These are phyloP conservation scores for Nephrotoma guestfalica DNA, from an alignment of 2,888 invertebrate genomes.

Conservation along the genomic window DNA sequence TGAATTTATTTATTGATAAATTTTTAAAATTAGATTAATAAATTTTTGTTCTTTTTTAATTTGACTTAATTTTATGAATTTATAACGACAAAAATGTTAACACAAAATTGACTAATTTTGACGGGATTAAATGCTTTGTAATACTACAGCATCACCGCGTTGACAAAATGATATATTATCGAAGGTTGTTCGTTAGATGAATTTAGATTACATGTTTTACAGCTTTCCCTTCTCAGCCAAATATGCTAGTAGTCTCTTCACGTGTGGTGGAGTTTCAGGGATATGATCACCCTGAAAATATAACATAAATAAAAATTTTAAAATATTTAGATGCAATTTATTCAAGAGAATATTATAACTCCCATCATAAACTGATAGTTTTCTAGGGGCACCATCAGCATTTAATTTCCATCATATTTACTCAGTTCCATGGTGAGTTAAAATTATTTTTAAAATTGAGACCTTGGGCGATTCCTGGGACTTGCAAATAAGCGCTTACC, in stretches of 20 bases:
- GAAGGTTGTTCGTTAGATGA: not conserved
- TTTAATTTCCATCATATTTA: no score
- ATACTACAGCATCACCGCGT: not conserved
- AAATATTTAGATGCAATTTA: not conserved
- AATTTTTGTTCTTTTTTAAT: not conserved
- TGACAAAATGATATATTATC: not conserved
- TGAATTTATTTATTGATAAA: not conserved
- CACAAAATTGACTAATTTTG: not conserved
- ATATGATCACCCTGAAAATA: slow-evolving; percentile 24
- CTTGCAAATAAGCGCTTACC: no score
- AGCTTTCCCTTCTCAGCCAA: slow-evolving; percentile 28
- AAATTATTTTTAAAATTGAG: no score
- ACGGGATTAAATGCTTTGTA: not conserved
- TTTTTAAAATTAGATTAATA: not conserved
- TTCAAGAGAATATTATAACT: no score
- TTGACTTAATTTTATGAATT: not conserved
- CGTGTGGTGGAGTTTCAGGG: slow-evolving; percentile 42
- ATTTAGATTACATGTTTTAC: not conserved
- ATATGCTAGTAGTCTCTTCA: slow-evolving; percentile 45
- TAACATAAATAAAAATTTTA: not conserved
- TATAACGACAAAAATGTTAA: not conserved
- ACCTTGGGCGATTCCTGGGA: no score
- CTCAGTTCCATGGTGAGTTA: no score
- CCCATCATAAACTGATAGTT: no score
- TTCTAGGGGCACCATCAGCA: no score